Percentiles rank a stretch among this genome's conserved stretches.
phyloP scores from a whole-genome alignment of 2,797 vertebrate genomes.

The Calcarius lapponicus region DNA sequence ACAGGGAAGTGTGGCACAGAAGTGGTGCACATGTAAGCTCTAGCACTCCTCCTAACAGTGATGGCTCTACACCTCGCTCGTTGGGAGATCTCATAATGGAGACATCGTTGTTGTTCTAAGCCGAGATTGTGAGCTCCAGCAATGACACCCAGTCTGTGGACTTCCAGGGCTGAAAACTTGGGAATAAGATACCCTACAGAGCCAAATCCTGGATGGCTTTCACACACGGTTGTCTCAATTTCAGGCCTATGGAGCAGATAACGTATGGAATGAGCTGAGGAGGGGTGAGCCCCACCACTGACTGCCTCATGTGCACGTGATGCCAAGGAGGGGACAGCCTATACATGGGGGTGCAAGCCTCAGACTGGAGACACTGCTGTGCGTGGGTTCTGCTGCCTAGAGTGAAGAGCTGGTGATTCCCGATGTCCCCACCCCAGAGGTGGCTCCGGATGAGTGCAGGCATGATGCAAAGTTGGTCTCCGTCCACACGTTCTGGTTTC shows the following conservation, averaged over 20 bases:
- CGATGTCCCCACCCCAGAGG: fast-evolving
- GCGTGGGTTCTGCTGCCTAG: background rate
- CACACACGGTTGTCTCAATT: fast-evolving
- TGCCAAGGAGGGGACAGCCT: background rate
- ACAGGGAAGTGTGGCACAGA: fast-evolving
- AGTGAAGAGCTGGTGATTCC: background rate
- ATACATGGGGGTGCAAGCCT: background rate
- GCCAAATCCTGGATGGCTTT: background rate
- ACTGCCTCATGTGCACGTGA: fast-evolving
- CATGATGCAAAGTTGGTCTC: background rate
- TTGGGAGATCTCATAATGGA: background rate
- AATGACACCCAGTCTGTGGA: background rate
- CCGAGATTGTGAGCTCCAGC: background rate
- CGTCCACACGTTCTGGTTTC: background rate
- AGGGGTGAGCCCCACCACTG: background rate
- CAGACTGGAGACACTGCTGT: background rate
- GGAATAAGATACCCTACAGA: background rate
- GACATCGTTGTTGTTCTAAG: fast-evolving
- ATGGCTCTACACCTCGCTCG: fast-evolving
- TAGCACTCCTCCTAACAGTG: background rate
- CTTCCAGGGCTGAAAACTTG: background rate
- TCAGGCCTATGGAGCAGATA: background rate
- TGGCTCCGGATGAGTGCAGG: background rate
- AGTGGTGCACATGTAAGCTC: fast-evolving
- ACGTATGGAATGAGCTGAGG: background rate